phyloP scores from a whole-genome alignment of 2,113 vertebrate genomes.

The Catharus minimus region DNA sequence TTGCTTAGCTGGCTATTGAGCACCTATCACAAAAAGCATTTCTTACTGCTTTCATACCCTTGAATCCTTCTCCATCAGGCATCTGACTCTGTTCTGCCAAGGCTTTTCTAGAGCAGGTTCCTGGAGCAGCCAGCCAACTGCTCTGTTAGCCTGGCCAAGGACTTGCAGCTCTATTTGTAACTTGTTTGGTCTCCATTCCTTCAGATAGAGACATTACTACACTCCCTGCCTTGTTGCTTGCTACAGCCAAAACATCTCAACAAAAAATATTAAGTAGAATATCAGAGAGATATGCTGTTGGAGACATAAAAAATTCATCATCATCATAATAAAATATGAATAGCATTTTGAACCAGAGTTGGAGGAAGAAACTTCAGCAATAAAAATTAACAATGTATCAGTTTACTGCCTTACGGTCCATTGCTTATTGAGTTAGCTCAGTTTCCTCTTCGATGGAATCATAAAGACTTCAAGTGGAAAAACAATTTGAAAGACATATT shows the following conservation, averaged over 20 bases:
- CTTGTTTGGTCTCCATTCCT: background rate
- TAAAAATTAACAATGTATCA: slow-evolving; percentile 77
- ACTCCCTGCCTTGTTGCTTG: background rate
- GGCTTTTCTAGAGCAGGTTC: background rate
- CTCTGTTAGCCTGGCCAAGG: background rate
- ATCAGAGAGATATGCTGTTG: background rate
- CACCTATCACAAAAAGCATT: background rate
- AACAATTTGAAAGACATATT: slow-evolving; percentile 67
- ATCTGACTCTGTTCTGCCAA: background rate
- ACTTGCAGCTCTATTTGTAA: background rate
- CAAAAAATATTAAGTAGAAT: background rate
- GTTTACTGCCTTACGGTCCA: slow-evolving; percentile 65
- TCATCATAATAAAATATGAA: slow-evolving; percentile 14
- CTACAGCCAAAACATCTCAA: background rate
- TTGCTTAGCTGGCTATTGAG: background rate
- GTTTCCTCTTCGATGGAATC: slow-evolving; percentile 44
- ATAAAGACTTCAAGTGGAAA: slow-evolving; percentile 67
- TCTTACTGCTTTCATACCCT: background rate
- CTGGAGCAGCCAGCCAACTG: background rate
- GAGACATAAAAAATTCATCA: slow-evolving; percentile 14
- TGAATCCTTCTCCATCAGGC: background rate
- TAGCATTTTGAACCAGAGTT: slow-evolving; percentile 49
- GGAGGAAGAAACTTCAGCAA: slow-evolving; percentile 66
- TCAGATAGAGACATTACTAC: background rate
- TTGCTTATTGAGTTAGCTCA: slow-evolving; percentile 71